Conservation (phyloP, 2,797 vertebrate genomes). For the Decapterus maruadsi region DNA sequence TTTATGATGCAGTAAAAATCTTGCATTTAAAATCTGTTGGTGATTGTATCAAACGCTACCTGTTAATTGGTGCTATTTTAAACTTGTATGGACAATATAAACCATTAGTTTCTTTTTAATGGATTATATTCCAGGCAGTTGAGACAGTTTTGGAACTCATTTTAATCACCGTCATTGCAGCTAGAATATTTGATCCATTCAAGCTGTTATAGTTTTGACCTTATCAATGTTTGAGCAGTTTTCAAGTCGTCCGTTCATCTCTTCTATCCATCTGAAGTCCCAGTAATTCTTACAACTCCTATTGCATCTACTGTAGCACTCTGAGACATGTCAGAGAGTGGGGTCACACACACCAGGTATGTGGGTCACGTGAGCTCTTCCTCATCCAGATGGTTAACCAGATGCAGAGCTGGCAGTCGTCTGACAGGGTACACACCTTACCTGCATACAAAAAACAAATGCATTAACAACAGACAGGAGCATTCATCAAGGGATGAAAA, state of each 20-base stretch:
- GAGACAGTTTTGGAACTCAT: no score
- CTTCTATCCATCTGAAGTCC: not conserved
- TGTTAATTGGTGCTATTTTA: no score
- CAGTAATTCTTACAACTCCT: constrained; percentile 45
- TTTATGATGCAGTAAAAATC: not conserved
- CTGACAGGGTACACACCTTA: constrained; percentile 63
- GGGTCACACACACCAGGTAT: constrained; percentile 69
- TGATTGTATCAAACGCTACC: no score
- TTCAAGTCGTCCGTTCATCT: not conserved
- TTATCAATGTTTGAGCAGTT: not conserved
- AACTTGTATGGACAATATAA: no score
- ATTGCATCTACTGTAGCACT: constrained; percentile 25
- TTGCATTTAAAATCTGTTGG: no score
- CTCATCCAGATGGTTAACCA: constrained; percentile 83
- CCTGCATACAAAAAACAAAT: constrained; percentile 74
- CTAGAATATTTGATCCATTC: not conserved
- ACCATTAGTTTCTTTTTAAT: no score
- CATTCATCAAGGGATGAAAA: constrained; percentile 32
- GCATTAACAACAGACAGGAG: constrained; percentile 49
- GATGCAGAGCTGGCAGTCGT: constrained; percentile 76
- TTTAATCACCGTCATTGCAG: not conserved
- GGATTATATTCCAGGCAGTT: no score
- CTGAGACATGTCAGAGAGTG: constrained; percentile 31
- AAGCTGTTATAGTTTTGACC: not conserved
- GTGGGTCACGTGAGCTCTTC: constrained; percentile 76